Percentiles rank a stretch among this genome's conserved stretches.
Evolutionary conservation across 2,888 invertebrate genomes (phyloP).

Genomic region (Acrocyrtus sp.): DNA sequence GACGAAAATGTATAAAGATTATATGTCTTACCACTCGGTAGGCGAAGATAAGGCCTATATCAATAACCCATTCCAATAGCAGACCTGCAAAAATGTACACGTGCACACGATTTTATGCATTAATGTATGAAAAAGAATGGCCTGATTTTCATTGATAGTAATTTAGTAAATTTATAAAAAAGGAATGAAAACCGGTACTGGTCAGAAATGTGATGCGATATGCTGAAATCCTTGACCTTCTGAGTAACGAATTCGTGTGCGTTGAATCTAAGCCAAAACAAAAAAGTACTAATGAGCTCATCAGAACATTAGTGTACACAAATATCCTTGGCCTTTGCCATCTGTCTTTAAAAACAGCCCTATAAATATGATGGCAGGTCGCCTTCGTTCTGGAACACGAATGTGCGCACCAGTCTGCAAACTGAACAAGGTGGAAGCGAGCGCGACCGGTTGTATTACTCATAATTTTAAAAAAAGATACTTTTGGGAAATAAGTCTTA

Average conservation of each 20-base stretch:
- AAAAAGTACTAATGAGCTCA: neutral
- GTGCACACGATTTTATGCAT: no score
- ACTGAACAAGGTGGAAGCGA: slow-evolving; percentile 7
- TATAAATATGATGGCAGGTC: neutral
- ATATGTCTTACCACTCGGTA: neutral
- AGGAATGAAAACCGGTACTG: neutral
- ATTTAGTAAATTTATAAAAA: neutral
- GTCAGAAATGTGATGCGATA: neutral
- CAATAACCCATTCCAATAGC: neutral
- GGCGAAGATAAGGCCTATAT: neutral
- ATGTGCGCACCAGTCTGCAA: neutral
- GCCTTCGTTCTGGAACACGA: neutral
- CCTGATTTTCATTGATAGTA: neutral
- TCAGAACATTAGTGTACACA: neutral
- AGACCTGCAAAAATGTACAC: slow-evolving; percentile 1
- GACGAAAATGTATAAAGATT: neutral
- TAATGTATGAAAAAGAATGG: no score
- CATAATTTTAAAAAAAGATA: neutral
- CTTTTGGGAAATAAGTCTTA: no score
- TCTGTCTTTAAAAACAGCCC: slow-evolving; percentile 19
- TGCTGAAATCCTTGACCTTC: neutral
- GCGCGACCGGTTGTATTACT: slow-evolving; percentile 10
- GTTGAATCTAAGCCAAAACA: neutral
- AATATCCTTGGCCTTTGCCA: slow-evolving; percentile 6
- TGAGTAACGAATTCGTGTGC: neutral